These are phyloP conservation scores for Pungitius pungitius DNA, from an alignment of 2,113 vertebrate species.

Conservation along the genomic window DNA sequence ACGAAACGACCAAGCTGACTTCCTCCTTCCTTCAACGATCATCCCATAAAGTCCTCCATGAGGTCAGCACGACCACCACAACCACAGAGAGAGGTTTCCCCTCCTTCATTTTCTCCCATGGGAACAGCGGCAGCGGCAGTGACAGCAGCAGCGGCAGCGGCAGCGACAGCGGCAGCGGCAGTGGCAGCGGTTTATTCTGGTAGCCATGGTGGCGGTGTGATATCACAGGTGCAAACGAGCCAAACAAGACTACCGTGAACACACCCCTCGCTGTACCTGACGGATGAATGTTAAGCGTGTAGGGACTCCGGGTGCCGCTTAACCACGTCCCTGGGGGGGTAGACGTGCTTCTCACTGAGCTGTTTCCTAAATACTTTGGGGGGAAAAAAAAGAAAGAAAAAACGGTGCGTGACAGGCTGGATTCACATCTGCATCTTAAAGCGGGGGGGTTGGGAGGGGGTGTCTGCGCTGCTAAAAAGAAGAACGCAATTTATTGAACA, in stretches of 20 bases:
- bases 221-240: conserved; percentile 64
- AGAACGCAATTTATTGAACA: conserved; percentile 74
- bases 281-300: conserved; percentile 55
- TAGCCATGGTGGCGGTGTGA: conserved; percentile 66
- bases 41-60: conserved; percentile 52
- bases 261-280: conserved; percentile 60
- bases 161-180: conserved; percentile 41
- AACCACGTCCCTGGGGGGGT: conserved; percentile 21
- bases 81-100: conserved; percentile 32
- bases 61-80: conserved; percentile 53
- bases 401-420: conserved; percentile 47
- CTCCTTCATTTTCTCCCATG: conserved; percentile 46
- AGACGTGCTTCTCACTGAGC: conserved; percentile 14
- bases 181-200: conserved; percentile 52
- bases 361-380: conserved; percentile 2
- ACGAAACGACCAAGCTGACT: conserved; percentile 48
- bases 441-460: too few species aligned
- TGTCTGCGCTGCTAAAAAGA: conserved; percentile 59
- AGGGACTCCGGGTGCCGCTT: conserved; percentile 39
- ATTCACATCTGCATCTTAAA: conserved; percentile 61
- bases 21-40: conserved; percentile 36
- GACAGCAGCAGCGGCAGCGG: conserved; percentile 36
- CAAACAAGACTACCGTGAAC: conserved; percentile 54
- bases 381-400: neutral
- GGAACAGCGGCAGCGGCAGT: conserved; percentile 49